A percentile compares a stretch with the other conserved stretches of the same genome.
These are phyloP conservation scores for Limenitis camilla DNA, from an alignment of 2,888 invertebrate species.

Conservation along the genomic window DNA sequence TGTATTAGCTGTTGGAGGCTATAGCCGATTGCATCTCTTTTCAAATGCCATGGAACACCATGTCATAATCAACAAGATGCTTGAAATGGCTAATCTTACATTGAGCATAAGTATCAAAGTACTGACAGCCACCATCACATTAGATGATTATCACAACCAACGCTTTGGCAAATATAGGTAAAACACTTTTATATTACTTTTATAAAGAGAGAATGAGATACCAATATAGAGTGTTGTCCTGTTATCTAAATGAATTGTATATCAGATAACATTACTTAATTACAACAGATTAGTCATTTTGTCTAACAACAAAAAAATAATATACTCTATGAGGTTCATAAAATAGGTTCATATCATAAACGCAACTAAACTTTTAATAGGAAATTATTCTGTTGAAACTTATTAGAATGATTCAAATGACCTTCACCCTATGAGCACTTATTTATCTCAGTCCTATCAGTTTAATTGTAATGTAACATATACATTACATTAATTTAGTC, in stretches of 20 bases:
- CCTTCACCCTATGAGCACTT: slow-evolving; percentile 13
- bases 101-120: slow-evolving; percentile 90
- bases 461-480: background rate
- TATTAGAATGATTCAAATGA: slow-evolving; percentile 15
- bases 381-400: background rate
- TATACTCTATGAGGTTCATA: too few relatives aligned
- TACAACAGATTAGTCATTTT: too few relatives aligned
- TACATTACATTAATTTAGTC: too few relatives aligned
- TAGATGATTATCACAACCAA: slow-evolving; percentile 90
- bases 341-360: too few relatives aligned
- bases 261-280: too few relatives aligned
- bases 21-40: slow-evolving; percentile 93
- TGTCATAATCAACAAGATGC: slow-evolving; percentile 89
- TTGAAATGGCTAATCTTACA: slow-evolving; percentile 86
- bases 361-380: background rate
- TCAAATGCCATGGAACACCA: slow-evolving; percentile 86
- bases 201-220: background rate
- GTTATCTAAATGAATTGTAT: too few relatives aligned
- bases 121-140: slow-evolving; percentile 85
- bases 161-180: slow-evolving; percentile 95
- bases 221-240: too few relatives aligned
- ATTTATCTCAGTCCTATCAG: slow-evolving; percentile 6
- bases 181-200: slow-evolving; percentile 17
- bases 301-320: too few relatives aligned
- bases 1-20: slow-evolving; percentile 92